Base-by-base conservation (phyloP, 2,113 vertebrate species). In the Zingel zingel region DNA sequence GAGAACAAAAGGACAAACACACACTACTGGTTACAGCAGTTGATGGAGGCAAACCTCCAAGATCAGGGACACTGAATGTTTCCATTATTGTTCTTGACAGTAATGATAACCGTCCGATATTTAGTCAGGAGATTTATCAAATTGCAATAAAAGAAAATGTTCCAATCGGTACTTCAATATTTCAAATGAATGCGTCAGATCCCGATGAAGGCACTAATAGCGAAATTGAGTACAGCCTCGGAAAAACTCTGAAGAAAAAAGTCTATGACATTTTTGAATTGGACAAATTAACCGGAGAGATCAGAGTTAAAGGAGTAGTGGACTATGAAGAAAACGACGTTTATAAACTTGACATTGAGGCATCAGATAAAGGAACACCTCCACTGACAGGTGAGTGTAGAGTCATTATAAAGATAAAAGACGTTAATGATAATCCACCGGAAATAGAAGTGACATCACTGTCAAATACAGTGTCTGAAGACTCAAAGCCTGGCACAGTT, bases 61-160 rank as follows among this genome's bases (percentile, higher is more conserved):
- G 54, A 79, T 91, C 91, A 0, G 94, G 86, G 0, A 85, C 83
- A 6, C 10, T 91, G 0, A 87, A 91, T 64, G 89, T 94, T 30
- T 89, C 84, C 0, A 61, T 94, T 23, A 51, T 58, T 50, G 92
- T 93, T 21, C 83, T 93, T 8, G 93, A 95, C 7, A 86, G 0
- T 18, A 95, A 94, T 68, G 94, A 94, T n/a, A 95, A 94, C 30
- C 78, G 81, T 3, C 94, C 94, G 0, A 66, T 82, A 1, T 94
- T 92, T 21, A 88, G 25, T 58, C 79, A 89, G 54, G 90, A 93
- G 0, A 11, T 48, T 16, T 94, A 94, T n/a, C 73, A 81, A 53
- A 63, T 87, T 36, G 30, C 43, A 21, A 59, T 93, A 6, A 4
- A 18, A 1, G 94, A 95, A 82, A 92, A 94, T 5, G 4, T 85